phyloP scores from a whole-genome alignment of 2,113 vertebrate species.

The Nycticorax nycticorax region DNA sequence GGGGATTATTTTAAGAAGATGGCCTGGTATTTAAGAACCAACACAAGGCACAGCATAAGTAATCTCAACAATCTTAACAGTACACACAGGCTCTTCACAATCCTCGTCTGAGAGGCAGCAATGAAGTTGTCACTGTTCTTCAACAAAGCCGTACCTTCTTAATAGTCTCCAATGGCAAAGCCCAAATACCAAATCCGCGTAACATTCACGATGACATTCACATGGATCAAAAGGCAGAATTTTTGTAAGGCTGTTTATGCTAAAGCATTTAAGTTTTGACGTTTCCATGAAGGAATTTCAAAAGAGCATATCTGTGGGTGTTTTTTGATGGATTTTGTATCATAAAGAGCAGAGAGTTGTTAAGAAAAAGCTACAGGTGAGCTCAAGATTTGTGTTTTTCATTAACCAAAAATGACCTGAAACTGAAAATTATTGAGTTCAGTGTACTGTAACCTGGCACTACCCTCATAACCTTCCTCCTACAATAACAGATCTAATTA shows the following conservation, averaged over 20 bases:
- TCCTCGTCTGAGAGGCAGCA: not conserved
- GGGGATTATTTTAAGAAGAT: not conserved
- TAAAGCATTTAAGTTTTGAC: not conserved
- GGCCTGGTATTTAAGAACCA: not conserved
- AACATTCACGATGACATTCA: not conserved
- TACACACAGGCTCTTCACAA: not conserved
- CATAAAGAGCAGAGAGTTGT: not conserved
- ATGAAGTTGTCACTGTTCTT: not conserved
- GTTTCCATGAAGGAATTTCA: not conserved
- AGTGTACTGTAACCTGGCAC: slow-evolving; percentile 17
- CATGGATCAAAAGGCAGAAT: not conserved
- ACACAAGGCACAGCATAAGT: not conserved
- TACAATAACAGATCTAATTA: slow-evolving; percentile 14
- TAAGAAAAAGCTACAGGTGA: not conserved
- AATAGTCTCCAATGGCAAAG: not conserved
- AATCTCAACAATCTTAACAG: not conserved
- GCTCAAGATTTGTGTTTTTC: not conserved
- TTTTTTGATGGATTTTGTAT: not conserved
- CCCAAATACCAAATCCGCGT: not conserved
- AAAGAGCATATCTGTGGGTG: not conserved
- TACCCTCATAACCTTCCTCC: not conserved
- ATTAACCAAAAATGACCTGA: slow-evolving; percentile 37
- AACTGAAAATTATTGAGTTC: slow-evolving; percentile 27
- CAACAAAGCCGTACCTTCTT: not conserved
- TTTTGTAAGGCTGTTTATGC: not conserved